A percentile compares a stretch with the other conserved stretches of the same genome.
These are phyloP conservation scores for Scaptomyza pallida DNA, from an alignment of 1,140 invertebrate genomes.

Conservation along the genomic window DNA sequence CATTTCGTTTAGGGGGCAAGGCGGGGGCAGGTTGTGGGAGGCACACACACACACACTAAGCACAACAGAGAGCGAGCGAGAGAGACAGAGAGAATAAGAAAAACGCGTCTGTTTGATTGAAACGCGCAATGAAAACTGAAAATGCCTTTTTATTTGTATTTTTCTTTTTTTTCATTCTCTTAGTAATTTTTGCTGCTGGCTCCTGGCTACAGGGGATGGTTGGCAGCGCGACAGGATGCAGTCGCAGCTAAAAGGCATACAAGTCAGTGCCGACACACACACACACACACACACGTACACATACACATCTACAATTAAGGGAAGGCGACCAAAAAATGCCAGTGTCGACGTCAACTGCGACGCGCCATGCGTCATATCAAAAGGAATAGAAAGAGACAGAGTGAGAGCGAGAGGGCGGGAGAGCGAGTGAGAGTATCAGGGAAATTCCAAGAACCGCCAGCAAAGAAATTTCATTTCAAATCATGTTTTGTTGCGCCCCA, in stretches of 20 bases:
- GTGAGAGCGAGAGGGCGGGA: too few relatives aligned
- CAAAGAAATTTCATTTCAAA: slow-evolving; percentile 49
- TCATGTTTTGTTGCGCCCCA: slow-evolving; percentile 14
- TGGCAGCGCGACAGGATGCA: slow-evolving; percentile 55
- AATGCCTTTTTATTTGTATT: slow-evolving; percentile 73
- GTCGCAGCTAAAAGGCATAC: slow-evolving; percentile 14
- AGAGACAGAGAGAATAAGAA: neutral
- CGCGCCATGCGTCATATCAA: slow-evolving; percentile 40
- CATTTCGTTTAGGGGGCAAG: too few relatives aligned
- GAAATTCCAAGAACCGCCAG: slow-evolving; percentile 57
- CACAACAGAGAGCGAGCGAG: neutral
- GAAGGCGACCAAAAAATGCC: slow-evolving; percentile 42
- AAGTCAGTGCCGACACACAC: slow-evolving; percentile 32
- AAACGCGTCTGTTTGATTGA: slow-evolving; percentile 66
- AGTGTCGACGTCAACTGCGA: slow-evolving; percentile 16
- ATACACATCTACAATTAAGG: slow-evolving; percentile 49
- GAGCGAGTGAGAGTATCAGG: slow-evolving; percentile 24
- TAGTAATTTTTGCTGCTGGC: slow-evolving; percentile 21
- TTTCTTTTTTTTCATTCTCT: slow-evolving; percentile 53
- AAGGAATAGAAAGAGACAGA: too few relatives aligned
- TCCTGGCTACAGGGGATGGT: slow-evolving; percentile 53
- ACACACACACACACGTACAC: slow-evolving; percentile 17
- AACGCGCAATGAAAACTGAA: slow-evolving; percentile 68
- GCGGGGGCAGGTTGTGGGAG: too few relatives aligned
- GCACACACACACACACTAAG: neutral